Evolutionary conservation across 2,113 vertebrate species (phyloP).

Genomic region (Otis tarda): DNA sequence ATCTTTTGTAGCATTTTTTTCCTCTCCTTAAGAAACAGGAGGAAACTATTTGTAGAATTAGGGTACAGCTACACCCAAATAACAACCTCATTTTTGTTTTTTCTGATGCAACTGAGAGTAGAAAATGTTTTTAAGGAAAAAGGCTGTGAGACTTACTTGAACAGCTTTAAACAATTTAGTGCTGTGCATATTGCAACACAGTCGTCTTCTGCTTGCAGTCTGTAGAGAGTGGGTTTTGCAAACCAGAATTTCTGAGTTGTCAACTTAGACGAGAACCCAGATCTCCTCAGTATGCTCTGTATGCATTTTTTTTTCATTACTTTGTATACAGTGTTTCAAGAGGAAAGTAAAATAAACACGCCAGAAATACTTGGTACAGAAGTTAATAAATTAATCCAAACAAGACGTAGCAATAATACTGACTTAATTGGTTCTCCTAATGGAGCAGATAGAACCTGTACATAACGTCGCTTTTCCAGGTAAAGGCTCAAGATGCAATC

Average conservation of each 20-base stretch:
- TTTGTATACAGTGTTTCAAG: slow-evolving; percentile 7
- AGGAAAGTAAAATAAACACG: background rate
- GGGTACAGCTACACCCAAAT: background rate
- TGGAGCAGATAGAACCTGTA: background rate
- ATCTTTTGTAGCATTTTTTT: background rate
- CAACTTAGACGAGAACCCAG: background rate
- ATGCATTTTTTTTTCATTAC: background rate
- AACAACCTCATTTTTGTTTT: background rate
- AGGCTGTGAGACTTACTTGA: background rate
- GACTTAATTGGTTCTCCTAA: background rate
- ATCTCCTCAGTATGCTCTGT: background rate
- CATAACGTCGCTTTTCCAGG: background rate
- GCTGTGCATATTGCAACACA: background rate
- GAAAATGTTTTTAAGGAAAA: slow-evolving; percentile 19
- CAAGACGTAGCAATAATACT: background rate
- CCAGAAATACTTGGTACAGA: background rate
- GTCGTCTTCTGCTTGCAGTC: background rate
- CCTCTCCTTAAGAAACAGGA: background rate
- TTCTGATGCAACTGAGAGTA: background rate
- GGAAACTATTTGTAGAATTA: background rate
- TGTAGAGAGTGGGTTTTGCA: background rate
- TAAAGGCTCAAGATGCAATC: background rate
- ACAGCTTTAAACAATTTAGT: slow-evolving; percentile 6
- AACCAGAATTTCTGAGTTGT: background rate
- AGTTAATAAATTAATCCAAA: background rate